A percentile compares a stretch with the other conserved stretches of the same genome.
These are phyloP conservation scores for Tetrao urogallus DNA, from an alignment of 2,113 vertebrate species.

Conservation along the genomic window DNA sequence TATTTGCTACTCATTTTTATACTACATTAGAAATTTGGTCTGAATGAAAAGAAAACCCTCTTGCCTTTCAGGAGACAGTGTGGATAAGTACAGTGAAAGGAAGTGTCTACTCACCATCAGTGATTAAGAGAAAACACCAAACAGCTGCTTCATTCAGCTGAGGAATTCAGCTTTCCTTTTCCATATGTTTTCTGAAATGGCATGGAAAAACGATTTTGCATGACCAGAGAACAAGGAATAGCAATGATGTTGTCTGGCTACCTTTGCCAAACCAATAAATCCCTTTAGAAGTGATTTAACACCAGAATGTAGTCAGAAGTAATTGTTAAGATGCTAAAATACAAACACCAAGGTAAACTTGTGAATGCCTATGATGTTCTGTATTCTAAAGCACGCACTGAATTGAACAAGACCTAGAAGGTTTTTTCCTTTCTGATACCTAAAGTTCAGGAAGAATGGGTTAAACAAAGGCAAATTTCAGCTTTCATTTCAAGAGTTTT, in stretches of 20 bases:
- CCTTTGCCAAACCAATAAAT: constrained; percentile 31
- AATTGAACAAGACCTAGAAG: not conserved
- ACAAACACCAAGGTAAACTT: not conserved
- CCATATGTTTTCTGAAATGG: constrained; percentile 40
- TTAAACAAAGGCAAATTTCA: not conserved
- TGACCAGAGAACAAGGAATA: constrained; percentile 30
- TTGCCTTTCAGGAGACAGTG: not conserved
- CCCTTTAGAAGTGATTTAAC: not conserved
- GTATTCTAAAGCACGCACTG: not conserved
- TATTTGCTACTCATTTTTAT: not conserved
- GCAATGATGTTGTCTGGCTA: not conserved
- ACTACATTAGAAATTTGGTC: not conserved
- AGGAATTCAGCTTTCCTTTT: constrained; percentile 41
- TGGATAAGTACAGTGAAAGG: not conserved
- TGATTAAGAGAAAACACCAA: constrained; percentile 45
- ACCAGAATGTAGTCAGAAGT: not conserved
- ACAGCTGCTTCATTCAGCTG: constrained; percentile 45
- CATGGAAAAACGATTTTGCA: not conserved
- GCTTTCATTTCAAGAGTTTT: not conserved
- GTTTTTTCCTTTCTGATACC: not conserved
- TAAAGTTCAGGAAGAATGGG: not conserved
- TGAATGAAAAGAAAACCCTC: not conserved
- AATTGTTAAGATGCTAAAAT: not conserved
- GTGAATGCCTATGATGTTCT: not conserved
- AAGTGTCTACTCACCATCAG: not conserved